Base-by-base conservation (phyloP, 37 sponge, comb jelly and placozoan species). In the Aplysina aerophoba region DNA sequence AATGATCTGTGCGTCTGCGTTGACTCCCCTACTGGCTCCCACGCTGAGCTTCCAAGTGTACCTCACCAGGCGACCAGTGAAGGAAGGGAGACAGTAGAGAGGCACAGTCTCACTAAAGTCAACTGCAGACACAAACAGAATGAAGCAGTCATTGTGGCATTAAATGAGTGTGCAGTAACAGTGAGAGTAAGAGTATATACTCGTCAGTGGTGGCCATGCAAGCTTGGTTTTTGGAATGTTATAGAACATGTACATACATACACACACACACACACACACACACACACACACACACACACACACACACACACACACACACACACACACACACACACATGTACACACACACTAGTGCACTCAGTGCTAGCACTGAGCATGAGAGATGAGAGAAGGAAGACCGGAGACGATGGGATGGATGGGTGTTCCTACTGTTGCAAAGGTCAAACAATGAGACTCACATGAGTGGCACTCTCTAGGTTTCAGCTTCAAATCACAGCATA, bases 11-110 rank as follows among this genome's bases (percentile, higher is more conserved):
- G 94, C 88, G 0, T 89, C 72, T 56, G 75, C 81, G 55, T 83
- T 86, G 4, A 79, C 85, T 44, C 50, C 50, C 64, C 85, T 84
- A 69, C 96, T 96, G 35, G 92, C 93, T 0, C 97, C 97, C 37
- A 97, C 82, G 35, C 89, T 82, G 28, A 97, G 78, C 81, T 97
- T 97, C 93, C 95, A 97, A 24, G 80, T 89, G 80, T 92, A 97
- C 31, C 90, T 89, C 0, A 95, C 90, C 73, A 95, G 72, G 4
- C 88, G 87, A 15, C 97, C 97, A 64, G 86, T 64, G 75, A 87
- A 97, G 38, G 97, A 91, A 3, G 97, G 97, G 12, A 96, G 93
- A 2, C 95, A 88, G 17, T 90, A 83, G 17, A 33, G 27, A 0
- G 97, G 97, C 2, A 97, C 55, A 59, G 53, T 67, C 74, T 97